Conservation (phyloP, 1,140 invertebrate genomes). For the Calosoma granatense region DNA sequence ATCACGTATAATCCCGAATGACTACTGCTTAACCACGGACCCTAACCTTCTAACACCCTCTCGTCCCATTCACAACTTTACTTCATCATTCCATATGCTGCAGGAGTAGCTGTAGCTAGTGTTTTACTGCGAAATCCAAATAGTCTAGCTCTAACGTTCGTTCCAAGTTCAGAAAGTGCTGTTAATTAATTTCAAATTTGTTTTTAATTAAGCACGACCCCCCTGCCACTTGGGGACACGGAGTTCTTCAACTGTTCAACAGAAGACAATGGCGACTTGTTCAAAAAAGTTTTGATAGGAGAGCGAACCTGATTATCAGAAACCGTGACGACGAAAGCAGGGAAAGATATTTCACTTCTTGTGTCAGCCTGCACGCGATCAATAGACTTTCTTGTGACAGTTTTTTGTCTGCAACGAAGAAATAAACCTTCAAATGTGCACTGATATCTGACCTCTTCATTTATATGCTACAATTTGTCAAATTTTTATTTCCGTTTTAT, state of each 20-base stretch:
- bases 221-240: background rate
- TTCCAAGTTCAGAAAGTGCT: background rate
- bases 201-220: background rate
- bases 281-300: background rate
- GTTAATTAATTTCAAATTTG: slow-evolving; percentile 9
- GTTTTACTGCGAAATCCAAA: background rate
- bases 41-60: background rate
- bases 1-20: too few relatives aligned
- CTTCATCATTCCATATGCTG: too few relatives aligned
- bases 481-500: too few relatives aligned
- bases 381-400: background rate
- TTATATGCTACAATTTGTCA: background rate
- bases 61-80: background rate
- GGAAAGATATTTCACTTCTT: background rate
- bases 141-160: background rate
- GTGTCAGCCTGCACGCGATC: background rate
- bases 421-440: background rate
- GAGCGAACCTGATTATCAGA: background rate
- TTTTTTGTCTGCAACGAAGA: background rate
- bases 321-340: background rate
- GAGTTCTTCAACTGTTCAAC: background rate
- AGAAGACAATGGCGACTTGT: background rate
- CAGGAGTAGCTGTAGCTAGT: too few relatives aligned
- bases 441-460: background rate
- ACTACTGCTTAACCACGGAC: too few relatives aligned